phyloP scores from a whole-genome alignment of 2,797 vertebrate species.

The Spondyliosoma cantharus region DNA sequence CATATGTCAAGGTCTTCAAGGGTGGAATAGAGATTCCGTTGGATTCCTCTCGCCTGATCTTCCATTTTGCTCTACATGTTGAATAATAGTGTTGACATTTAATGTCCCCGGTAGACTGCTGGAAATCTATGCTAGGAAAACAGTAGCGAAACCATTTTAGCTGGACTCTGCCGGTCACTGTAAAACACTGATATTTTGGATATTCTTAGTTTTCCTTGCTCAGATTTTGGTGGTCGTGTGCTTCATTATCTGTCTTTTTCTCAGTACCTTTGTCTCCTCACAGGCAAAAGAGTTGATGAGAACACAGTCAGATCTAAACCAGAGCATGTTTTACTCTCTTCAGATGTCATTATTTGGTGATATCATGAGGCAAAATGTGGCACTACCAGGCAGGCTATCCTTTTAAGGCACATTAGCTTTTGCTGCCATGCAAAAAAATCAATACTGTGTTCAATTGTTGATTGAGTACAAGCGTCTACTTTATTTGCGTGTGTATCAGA shows the following conservation, averaged over 20 bases:
- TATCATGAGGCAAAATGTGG: background rate
- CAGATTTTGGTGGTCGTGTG: background rate
- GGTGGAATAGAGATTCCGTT: no score
- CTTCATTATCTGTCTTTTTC: background rate
- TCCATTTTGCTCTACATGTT: no score
- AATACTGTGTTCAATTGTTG: background rate
- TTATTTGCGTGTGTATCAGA: background rate
- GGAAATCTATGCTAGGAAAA: no score
- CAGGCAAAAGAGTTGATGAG: background rate
- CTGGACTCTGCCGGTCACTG: background rate
- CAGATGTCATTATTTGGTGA: background rate
- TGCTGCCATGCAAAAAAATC: constrained; percentile 11
- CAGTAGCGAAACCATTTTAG: background rate
- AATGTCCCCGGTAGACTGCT: no score
- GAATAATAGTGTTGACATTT: no score
- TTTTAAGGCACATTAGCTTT: constrained; percentile 18
- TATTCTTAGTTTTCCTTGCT: background rate
- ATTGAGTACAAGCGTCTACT: background rate
- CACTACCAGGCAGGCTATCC: background rate
- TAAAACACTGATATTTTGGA: background rate
- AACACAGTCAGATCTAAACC: background rate
- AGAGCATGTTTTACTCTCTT: constrained; percentile 1
- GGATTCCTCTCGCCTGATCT: no score
- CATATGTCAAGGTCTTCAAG: no score
- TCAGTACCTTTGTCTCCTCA: background rate